Percentiles rank a stretch among this genome's conserved stretches.
Evolutionary conservation across 2,888 invertebrate species (phyloP).

Genomic region (Apamea monoglypha): DNA sequence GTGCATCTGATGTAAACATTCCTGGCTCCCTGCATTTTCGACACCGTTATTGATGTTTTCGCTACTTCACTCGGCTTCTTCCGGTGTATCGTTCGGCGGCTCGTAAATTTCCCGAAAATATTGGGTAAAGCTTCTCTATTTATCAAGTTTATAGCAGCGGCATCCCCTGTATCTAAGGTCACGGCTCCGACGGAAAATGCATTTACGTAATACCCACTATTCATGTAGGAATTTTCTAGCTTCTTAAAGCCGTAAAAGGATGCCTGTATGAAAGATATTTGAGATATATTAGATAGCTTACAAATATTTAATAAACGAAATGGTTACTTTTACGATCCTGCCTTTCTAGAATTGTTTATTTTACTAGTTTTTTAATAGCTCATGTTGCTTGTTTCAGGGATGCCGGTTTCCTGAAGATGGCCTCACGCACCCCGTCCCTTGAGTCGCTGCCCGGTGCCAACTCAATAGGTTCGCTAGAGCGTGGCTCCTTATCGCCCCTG

Average conservation of each 20-base stretch:
- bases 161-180: constrained; percentile 78
- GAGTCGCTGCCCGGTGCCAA: constrained; percentile 97
- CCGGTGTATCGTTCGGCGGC: constrained; percentile 74
- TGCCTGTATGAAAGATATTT: constrained; percentile 41
- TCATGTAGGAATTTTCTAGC: constrained; percentile 62
- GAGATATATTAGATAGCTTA: constrained; percentile 41
- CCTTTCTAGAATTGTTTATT: constrained; percentile 10
- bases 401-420: constrained; percentile 98
- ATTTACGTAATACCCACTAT: constrained; percentile 71
- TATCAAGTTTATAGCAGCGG: constrained; percentile 81
- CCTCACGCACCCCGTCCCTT: constrained; percentile 97
- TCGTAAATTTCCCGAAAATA: constrained; percentile 82
- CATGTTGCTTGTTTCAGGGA: constrained; percentile 92
- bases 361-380: constrained; percentile 55
- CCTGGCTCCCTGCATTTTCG: constrained; percentile 77
- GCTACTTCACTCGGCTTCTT: constrained; percentile 75
- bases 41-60: constrained; percentile 84
- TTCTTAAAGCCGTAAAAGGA: constrained; percentile 38
- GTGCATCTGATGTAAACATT: constrained; percentile 78
- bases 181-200: constrained; percentile 73
- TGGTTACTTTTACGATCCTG: constrained; percentile 19
- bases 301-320: constrained; percentile 24
- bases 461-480: constrained; percentile 97
- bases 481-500: constrained; percentile 94
- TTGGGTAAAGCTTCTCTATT: constrained; percentile 82